A percentile compares a stretch with the other conserved stretches of the same genome.
These are phyloP conservation scores for Chrysolina haemoptera DNA, from an alignment of 2,888 invertebrate genomes.

Conservation along the genomic window DNA sequence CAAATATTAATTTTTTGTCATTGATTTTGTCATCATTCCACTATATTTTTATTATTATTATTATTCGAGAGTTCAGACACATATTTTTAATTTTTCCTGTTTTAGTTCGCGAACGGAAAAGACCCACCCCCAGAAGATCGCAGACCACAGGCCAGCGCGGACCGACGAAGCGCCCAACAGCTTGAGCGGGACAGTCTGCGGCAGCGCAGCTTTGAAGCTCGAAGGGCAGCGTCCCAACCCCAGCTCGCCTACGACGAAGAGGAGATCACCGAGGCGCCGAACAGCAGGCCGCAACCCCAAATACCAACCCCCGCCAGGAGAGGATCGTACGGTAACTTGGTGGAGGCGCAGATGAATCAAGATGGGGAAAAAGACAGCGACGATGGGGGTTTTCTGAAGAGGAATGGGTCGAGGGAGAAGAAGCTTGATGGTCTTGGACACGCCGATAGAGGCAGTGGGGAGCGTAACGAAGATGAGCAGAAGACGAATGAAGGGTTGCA, in stretches of 20 bases:
- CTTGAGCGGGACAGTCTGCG: slow-evolving; percentile 75
- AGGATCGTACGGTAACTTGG: slow-evolving; percentile 76
- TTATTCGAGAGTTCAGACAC: too few relatives aligned
- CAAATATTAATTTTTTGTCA: background rate
- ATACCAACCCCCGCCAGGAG: slow-evolving; percentile 67
- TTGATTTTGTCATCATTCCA: background rate
- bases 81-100: background rate
- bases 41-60: too few relatives aligned
- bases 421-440: slow-evolving; percentile 45
- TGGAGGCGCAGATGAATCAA: slow-evolving; percentile 67
- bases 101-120: slow-evolving; percentile 40
- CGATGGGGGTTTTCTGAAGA: slow-evolving; percentile 75
- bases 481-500: slow-evolving; percentile 63
- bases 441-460: slow-evolving; percentile 34
- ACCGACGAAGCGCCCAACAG: slow-evolving; percentile 76
- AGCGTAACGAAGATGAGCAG: slow-evolving; percentile 52
- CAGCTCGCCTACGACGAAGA: slow-evolving; percentile 75
- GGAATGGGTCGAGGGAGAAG: slow-evolving; percentile 67
- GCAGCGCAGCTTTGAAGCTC: slow-evolving; percentile 74
- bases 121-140: slow-evolving; percentile 34
- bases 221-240: slow-evolving; percentile 79
- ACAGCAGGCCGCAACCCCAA: slow-evolving; percentile 65
- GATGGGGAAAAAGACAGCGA: slow-evolving; percentile 64
- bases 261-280: slow-evolving; percentile 54
- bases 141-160: slow-evolving; percentile 59